Evolutionary conservation across 2,888 invertebrate species (phyloP), one percentile per base, ranked within the genome.

Genomic region (Scrobipalpa atriplicella): DNA sequence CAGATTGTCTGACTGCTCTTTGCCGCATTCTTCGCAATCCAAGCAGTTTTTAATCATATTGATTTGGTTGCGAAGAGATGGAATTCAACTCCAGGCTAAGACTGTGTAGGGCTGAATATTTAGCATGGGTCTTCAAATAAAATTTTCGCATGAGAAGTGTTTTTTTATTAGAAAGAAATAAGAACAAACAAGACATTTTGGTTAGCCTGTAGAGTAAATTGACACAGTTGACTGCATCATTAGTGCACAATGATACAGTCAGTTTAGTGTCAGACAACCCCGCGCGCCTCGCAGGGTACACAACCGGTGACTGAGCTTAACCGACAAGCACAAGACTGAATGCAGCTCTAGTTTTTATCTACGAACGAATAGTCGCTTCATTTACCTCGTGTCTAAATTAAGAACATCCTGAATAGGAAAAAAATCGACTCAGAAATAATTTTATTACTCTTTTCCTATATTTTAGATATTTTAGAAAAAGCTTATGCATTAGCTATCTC

Each of bases 1-100:
- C 8, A 8, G 8, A 38, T 8, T 11, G 13, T 11, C 43, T 13
- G 43, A 13, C 43, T 43, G 3, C 13, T 13, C 43, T 3, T 2
- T 13, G 47, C 39, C 39, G 39, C 47, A 47, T 47, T 47, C 16
- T 47, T 47, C 6, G 16, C 13, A 3, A 43, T 13, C 43, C 3
- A 1, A 10, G 43, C 43, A 11, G 43, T 11, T 43, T 43, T 43
- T 43, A 43, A 43, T 43, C 43, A 13, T 13, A 43, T 13, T 43
- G 43, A 47, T 47, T n/a, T 47, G 47, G 47, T 47, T 16, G 47
- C 47, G 47, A 47, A n/a, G 47, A 47, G 47, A 47, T n/a, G 47
- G 10, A 47, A 16, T 5, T n/a, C n/a, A n/a, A n/a, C 47, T 47
- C 16, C 47, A 10, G 13, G 13, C 43, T 43, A 13, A 13, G 39